phyloP scores from a whole-genome alignment of 30 jellyfish, hydroid and myxozoan species.

The Haliclystus octoradiatus region DNA sequence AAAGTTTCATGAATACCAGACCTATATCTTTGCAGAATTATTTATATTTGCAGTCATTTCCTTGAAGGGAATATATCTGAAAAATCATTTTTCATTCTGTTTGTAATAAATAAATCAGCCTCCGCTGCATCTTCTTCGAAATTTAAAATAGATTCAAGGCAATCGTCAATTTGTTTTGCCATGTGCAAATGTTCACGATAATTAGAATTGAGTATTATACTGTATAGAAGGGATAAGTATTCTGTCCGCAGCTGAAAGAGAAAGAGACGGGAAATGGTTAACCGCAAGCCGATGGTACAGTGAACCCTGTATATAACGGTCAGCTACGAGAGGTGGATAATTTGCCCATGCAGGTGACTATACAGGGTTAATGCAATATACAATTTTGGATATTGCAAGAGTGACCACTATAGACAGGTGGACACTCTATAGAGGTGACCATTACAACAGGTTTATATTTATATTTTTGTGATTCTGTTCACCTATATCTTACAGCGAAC shows the following conservation, averaged over 20 bases:
- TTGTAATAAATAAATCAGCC: slow-evolving; percentile 53
- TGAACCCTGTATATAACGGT: no score
- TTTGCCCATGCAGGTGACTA: neutral
- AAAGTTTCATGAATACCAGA: no score
- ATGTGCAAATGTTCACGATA: slow-evolving; percentile 46
- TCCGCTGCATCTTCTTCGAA: slow-evolving; percentile 54
- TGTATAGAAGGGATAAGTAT: slow-evolving; percentile 66
- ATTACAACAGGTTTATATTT: neutral
- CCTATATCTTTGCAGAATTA: no score
- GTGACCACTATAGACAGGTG: no score
- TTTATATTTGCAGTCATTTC: no score
- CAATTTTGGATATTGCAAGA: no score
- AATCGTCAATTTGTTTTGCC: slow-evolving; percentile 42
- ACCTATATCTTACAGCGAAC: neutral
- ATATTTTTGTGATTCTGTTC: neutral
- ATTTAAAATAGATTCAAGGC: slow-evolving; percentile 37
- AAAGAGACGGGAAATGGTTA: neutral
- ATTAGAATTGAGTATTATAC: slow-evolving; percentile 43
- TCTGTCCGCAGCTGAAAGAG: slow-evolving; percentile 84
- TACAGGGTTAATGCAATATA: neutral
- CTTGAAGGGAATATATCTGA: no score
- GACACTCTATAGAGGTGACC: no score
- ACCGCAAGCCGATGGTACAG: neutral
- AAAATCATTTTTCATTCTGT: no score
- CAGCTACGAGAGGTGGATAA: no score